A percentile compares a stretch with the other conserved stretches of the same genome.
Conservation (phyloP, 2,797 vertebrate genomes). For the Alosa sapidissima region DNA sequence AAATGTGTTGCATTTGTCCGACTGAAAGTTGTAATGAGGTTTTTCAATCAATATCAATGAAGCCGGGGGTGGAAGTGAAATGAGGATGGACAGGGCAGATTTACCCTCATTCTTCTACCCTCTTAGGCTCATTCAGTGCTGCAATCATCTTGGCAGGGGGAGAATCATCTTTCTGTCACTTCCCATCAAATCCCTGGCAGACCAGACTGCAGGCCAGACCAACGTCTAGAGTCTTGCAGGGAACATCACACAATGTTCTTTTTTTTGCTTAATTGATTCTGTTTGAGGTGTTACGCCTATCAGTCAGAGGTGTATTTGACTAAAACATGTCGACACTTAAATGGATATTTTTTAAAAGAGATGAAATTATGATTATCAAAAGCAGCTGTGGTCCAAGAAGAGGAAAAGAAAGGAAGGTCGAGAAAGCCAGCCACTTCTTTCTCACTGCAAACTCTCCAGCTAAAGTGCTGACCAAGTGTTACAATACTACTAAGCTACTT, state of each 20-base stretch:
- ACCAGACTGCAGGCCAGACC: constrained; percentile 28
- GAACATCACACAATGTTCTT: constrained; percentile 16
- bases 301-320: constrained; percentile 13
- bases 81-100: constrained; percentile 49
- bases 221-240: constrained; percentile 1
- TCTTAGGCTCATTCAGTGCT: constrained; percentile 31
- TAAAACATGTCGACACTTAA: constrained; percentile 24
- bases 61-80: constrained; percentile 46
- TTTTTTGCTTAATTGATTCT: constrained; percentile 26
- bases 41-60: constrained; percentile 56
- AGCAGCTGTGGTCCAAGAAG: not conserved
- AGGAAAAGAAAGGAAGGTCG: not conserved
- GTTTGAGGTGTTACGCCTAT: constrained; percentile 29
- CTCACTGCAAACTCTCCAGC: not conserved
- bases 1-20: constrained; percentile 50
- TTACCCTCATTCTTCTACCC: constrained; percentile 35
- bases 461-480: constrained; percentile 37
- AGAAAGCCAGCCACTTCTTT: not conserved
- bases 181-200: constrained; percentile 33
- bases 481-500: not conserved
- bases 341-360: not conserved
- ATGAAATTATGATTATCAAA: not conserved
- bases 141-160: constrained; percentile 27
- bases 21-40: constrained; percentile 45
- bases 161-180: constrained; percentile 41